Conservation (phyloP, 2,797 vertebrate genomes). For the Chelon auratus region DNA sequence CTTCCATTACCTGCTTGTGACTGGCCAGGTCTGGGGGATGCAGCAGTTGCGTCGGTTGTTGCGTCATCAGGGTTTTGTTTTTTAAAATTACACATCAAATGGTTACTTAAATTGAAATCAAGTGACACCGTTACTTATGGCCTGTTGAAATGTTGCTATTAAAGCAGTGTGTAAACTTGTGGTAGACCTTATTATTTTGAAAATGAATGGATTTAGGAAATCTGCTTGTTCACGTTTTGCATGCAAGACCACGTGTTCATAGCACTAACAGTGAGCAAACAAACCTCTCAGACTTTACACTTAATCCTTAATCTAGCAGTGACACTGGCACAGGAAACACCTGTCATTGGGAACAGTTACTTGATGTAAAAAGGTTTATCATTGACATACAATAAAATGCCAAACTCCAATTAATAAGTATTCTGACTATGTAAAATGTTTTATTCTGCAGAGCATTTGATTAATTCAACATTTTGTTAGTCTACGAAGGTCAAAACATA, state of each 20-base stretch:
- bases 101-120: background rate
- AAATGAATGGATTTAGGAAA: slow-evolving; percentile 10
- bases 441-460: background rate
- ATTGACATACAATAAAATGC: no score
- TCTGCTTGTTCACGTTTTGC: background rate
- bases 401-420: no score
- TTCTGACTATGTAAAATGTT: no score
- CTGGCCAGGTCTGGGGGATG: slow-evolving; percentile 20
- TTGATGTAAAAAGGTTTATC: no score
- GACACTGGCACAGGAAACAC: background rate
- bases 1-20: slow-evolving; percentile 18
- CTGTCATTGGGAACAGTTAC: background rate
- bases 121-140: background rate
- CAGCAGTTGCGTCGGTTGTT: background rate
- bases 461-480: background rate
- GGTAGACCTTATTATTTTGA: background rate
- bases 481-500: background rate
- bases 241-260: slow-evolving; percentile 1
- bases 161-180: background rate
- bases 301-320: slow-evolving; percentile 26
- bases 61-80: background rate
- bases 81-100: no score
- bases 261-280: slow-evolving; percentile 30
- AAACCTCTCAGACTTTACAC: slow-evolving; percentile 55
- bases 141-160: background rate